These are phyloP conservation scores for Strigamia maritima DNA, from an alignment of 2,888 invertebrate genomes.

Conservation along the genomic window DNA sequence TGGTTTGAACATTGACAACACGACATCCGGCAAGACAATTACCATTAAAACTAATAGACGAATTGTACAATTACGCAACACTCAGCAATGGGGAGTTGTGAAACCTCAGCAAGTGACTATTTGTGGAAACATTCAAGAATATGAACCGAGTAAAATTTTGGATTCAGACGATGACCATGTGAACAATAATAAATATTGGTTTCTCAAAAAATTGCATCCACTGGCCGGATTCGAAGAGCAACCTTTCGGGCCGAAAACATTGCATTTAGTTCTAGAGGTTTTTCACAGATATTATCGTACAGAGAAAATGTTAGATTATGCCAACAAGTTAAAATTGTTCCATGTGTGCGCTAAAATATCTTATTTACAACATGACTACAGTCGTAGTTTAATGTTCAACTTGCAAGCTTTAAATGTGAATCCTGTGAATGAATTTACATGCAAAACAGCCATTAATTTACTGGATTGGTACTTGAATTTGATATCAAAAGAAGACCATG, in stretches of 20 bases:
- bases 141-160: not conserved
- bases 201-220: not conserved
- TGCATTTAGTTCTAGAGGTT: not conserved
- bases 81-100: constrained; percentile 37
- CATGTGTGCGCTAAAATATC: not conserved
- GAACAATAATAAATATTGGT: not conserved
- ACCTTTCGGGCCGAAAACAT: not conserved
- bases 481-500: not conserved
- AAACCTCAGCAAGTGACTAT: constrained; percentile 22
- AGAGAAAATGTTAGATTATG: not conserved
- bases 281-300: not conserved
- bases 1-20: constrained; percentile 22
- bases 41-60: constrained; percentile 35
- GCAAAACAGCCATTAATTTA: not conserved
- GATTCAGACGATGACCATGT: not conserved
- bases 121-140: not conserved
- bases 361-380: not conserved
- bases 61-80: constrained; percentile 35
- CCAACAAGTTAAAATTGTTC: not conserved
- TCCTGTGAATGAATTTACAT: not conserved
- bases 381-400: not conserved
- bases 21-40: constrained; percentile 13
- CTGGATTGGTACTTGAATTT: not conserved
- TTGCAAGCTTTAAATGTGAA: not conserved
- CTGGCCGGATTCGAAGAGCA: not conserved